phyloP scores from a whole-genome alignment of 2,888 invertebrate species.

The Drosophila quinaria region DNA sequence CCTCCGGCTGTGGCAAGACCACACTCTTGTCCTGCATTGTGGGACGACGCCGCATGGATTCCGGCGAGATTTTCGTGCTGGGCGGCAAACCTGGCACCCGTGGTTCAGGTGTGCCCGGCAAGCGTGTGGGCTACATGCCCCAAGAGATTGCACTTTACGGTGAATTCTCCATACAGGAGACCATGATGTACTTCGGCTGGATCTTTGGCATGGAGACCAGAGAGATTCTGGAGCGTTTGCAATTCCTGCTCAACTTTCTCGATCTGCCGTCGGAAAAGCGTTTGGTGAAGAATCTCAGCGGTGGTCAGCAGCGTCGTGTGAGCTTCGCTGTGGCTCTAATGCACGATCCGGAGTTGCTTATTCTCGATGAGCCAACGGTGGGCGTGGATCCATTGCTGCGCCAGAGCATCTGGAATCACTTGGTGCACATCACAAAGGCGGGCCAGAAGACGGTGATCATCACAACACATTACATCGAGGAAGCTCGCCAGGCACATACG shows the following conservation, averaged over 20 bases:
- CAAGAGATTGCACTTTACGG: constrained; percentile 96
- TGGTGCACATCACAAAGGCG: constrained; percentile 95
- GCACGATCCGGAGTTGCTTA: constrained; percentile 96
- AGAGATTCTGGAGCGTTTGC: constrained; percentile 92
- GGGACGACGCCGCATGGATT: constrained; percentile 93
- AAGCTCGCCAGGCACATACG: constrained; percentile 95
- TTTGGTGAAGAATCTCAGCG: constrained; percentile 93
- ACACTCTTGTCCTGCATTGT: constrained; percentile 97
- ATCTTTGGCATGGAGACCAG: constrained; percentile 96
- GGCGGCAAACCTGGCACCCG: constrained; percentile 95
- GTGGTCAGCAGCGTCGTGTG: constrained; percentile 95
- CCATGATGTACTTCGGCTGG: constrained; percentile 98
- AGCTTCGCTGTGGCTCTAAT: constrained; percentile 96
- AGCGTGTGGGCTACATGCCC: constrained; percentile 98
- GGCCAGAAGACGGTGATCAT: constrained; percentile 97
- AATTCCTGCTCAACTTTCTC: constrained; percentile 95
- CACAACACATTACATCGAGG: constrained; percentile 98
- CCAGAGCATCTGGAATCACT: constrained; percentile 97
- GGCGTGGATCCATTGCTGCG: constrained; percentile 96
- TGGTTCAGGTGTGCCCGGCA: constrained; percentile 96
- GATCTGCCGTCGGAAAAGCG: constrained; percentile 95
- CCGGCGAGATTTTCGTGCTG: constrained; percentile 95
- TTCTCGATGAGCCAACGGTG: constrained; percentile 97
- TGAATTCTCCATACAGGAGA: constrained; percentile 97
- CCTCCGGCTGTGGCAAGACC: constrained; percentile 98